These are phyloP conservation scores for Lichenostomus cassidix DNA, from an alignment of 2,113 vertebrate species.

Conservation along the genomic window DNA sequence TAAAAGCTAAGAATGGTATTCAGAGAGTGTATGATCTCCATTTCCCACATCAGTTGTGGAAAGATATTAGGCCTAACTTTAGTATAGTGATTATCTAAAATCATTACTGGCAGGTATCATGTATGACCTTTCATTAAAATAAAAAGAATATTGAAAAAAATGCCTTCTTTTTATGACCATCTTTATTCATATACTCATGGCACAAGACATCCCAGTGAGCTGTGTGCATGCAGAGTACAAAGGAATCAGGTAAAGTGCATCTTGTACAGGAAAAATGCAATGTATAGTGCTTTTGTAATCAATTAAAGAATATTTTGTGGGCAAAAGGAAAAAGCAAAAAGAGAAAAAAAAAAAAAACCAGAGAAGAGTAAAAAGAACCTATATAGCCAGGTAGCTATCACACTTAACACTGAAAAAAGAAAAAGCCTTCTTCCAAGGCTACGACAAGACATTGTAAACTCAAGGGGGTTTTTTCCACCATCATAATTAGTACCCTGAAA, in stretches of 20 bases:
- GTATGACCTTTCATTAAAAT: not conserved
- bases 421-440: constrained; percentile 45
- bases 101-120: not conserved
- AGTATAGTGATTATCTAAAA: not conserved
- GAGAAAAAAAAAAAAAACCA: too few relatives aligned
- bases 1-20: not conserved
- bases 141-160: not conserved
- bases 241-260: not conserved
- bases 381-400: not conserved
- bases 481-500: constrained; percentile 64
- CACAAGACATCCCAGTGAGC: not conserved
- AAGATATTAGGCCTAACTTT: not conserved
- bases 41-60: not conserved
- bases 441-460: constrained; percentile 43
- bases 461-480: not conserved
- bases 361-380: not conserved
- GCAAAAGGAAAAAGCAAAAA: not conserved
- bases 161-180: not conserved
- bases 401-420: not conserved
- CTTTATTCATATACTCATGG: constrained; percentile 12
- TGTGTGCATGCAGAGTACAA: not conserved
- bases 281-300: not conserved
- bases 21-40: not conserved
- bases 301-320: not conserved
- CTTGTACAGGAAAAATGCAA: not conserved